Base-by-base conservation (phyloP, 2,888 invertebrate genomes). In the Drosophila percnosoma region DNA sequence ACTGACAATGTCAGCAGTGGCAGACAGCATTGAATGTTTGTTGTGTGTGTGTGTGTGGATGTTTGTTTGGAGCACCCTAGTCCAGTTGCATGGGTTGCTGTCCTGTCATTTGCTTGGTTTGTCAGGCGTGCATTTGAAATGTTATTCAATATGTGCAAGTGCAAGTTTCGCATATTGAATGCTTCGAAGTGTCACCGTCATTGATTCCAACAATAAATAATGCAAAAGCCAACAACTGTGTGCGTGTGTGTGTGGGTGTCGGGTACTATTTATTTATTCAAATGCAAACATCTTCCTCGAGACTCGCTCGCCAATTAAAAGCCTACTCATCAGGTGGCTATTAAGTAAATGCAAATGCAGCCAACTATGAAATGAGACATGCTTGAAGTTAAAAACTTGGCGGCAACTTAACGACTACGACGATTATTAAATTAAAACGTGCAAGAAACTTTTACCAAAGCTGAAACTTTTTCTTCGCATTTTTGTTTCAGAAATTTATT, bases 381-480 rank as follows among this genome's bases (percentile, higher is more conserved):
- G 24, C 21, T 29, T 49, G 49, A 57, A 73, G 49, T 33, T 66
- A 36, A 27, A 57, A 73, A 83, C 70, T 67, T 84, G 75, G 63
- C 21, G 48, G 48, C 87, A 73, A 75, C 89, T 86, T 83, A 80
- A 74, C 78, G 68, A 76, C 81, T 70, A 36, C 73, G 58, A 48
- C 75, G 87, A 88, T 90, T 90, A 91, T 91, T 91, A 90, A 90
- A 90, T 90, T 89, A 91, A 90, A 90, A 90, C 78, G 82, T 86
- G 75, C 71, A 74, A 68, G 64, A 83, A 85, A 89, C 89, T 84
- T 84, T 71, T 21, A 36, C 51, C 15, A 61, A 57, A 49, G 71
- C 55, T 59, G 29, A 51, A 70, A 78, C 66, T 75, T 73, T 77
- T 73, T 49, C 57, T 57, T 42, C 68, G 53, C 31, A 29, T 29